A percentile compares a stretch with the other conserved stretches of the same genome.
phyloP scores from a whole-genome alignment of 2,888 invertebrate genomes.

The Gnatocerus cornutus region DNA sequence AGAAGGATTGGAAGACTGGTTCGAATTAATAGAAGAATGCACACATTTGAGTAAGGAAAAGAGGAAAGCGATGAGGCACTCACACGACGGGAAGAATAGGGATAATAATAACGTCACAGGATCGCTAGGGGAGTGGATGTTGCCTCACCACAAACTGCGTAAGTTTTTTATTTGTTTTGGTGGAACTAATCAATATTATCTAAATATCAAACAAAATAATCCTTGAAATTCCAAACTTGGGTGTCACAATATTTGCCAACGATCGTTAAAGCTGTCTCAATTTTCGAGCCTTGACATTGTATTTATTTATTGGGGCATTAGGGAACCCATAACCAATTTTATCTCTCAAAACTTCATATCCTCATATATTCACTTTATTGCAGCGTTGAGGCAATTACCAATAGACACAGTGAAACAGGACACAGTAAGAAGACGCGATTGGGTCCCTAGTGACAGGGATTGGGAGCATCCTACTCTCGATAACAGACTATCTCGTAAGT shows the following conservation, averaged over 20 bases:
- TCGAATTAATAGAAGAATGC: conserved; percentile 79
- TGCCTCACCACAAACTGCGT: conserved; percentile 72
- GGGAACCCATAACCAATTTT: too few species aligned
- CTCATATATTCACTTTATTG: conserved; percentile 49
- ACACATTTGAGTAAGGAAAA: conserved; percentile 78
- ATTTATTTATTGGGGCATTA: too few species aligned
- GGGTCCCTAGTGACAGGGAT: conserved; percentile 68
- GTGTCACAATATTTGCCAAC: too few species aligned
- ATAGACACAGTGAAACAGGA: conserved; percentile 68
- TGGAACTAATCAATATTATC: too few species aligned
- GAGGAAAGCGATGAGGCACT: conserved; percentile 73
- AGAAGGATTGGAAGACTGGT: conserved; percentile 79
- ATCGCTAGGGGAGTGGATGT: conserved; percentile 74
- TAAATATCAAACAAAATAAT: too few species aligned
- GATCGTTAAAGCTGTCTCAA: too few species aligned
- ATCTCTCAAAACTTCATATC: neutral
- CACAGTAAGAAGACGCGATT: conserved; percentile 64
- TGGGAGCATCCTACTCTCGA: conserved; percentile 69
- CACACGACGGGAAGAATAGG: conserved; percentile 69
- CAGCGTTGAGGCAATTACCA: conserved; percentile 67
- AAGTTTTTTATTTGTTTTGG: conserved; percentile 53
- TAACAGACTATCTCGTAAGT: conserved; percentile 72
- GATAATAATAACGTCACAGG: conserved; percentile 70
- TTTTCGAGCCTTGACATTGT: too few species aligned
- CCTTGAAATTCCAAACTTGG: too few species aligned